Percentiles rank a stretch among this genome's conserved stretches.
Conservation (phyloP, 2,888 invertebrate genomes). For the Malthinus seriepunctatus region DNA sequence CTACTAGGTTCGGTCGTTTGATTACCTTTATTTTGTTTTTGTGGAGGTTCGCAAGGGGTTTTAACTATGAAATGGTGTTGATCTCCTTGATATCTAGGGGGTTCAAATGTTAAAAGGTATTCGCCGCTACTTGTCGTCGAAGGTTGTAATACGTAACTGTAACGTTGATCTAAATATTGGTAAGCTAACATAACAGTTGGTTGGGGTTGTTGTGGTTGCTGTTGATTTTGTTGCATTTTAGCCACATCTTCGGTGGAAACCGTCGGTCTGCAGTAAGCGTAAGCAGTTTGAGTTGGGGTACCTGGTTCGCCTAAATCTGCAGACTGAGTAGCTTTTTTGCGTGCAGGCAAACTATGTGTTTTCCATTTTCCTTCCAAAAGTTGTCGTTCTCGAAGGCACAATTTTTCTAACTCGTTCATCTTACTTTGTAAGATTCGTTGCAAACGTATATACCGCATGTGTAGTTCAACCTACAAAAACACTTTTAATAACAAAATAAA, state of each 20-base stretch:
- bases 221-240: conserved; percentile 46
- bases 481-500: background rate
- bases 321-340: conserved; percentile 74
- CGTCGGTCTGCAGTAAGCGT: conserved; percentile 73
- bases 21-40: conserved; percentile 43
- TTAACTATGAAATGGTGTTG: conserved; percentile 72
- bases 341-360: conserved; percentile 84
- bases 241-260: conserved; percentile 81
- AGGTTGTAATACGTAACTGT: conserved; percentile 72
- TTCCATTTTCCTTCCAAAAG: conserved; percentile 86
- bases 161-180: conserved; percentile 71
- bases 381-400: conserved; percentile 80
- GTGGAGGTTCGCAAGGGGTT: conserved; percentile 55
- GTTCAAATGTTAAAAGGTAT: conserved; percentile 73
- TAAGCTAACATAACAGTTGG: conserved; percentile 53
- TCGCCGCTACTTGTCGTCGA: conserved; percentile 68
- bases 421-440: conserved; percentile 83
- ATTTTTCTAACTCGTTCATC: conserved; percentile 81
- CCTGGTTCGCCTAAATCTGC: conserved; percentile 57
- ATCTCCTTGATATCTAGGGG: conserved; percentile 62
- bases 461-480: conserved; percentile 73
- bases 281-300: conserved; percentile 57
- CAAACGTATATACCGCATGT: conserved; percentile 89
- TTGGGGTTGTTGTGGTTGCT: conserved; percentile 42
- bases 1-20: conserved; percentile 36